Evolutionary conservation across 1,140 invertebrate genomes (phyloP).

Genomic region (Hyles euphorbiae): DNA sequence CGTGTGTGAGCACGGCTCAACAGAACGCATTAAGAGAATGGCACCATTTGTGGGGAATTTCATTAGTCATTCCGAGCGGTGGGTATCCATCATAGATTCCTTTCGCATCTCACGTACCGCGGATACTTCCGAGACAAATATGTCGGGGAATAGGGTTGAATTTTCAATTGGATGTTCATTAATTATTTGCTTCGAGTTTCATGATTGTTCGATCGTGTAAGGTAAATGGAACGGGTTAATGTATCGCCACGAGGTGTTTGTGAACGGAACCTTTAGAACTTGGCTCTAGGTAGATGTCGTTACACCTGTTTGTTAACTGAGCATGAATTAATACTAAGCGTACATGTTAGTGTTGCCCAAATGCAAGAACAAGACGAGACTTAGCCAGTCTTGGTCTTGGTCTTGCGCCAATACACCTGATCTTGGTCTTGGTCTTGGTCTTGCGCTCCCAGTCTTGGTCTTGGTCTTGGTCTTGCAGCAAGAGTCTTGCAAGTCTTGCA

Average conservation of each 20-base stretch:
- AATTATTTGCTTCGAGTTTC: conserved; percentile 23
- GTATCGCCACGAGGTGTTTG: conserved; percentile 9
- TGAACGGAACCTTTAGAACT: no score
- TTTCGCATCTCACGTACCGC: conserved; percentile 27
- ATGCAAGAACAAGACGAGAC: no score
- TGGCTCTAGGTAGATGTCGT: no score
- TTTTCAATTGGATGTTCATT: conserved; percentile 30
- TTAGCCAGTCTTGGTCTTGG: no score
- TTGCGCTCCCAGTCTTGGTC: no score
- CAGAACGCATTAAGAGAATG: conserved; percentile 25
- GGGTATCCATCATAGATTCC: conserved; percentile 32
- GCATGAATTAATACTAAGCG: no score
- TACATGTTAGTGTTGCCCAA: no score
- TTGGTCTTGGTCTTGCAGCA: no score
- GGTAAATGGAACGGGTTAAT: conserved; percentile 15
- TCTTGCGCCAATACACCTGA: no score
- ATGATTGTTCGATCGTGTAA: conserved; percentile 12
- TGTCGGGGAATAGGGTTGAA: conserved; percentile 23
- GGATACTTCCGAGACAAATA: conserved; percentile 25
- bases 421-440: no score
- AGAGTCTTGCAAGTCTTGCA: no score
- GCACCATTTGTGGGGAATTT: conserved; percentile 31
- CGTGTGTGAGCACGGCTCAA: conserved; percentile 16
- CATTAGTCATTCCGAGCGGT: conserved; percentile 29
- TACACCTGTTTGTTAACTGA: no score